Base-by-base conservation (phyloP, 2,888 invertebrate species). In the Drosophila borealis region DNA sequence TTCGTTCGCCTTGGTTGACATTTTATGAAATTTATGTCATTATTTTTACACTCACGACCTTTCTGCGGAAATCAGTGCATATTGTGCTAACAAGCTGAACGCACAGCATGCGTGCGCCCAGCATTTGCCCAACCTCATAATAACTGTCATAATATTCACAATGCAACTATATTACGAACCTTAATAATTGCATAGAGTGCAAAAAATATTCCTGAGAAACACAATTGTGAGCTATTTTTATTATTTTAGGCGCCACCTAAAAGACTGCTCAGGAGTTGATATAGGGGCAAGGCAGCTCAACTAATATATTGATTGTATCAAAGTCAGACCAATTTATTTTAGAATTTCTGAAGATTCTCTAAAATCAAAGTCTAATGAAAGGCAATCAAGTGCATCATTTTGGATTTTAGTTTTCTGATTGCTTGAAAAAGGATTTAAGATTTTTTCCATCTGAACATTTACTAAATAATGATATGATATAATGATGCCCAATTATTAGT, bases 11-110 rank as follows among this genome's bases (percentile, higher is more conserved):
- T 55, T 41, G 21, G 25, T 37, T 60, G 81, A 75, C 78, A 78
- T 59, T 68, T 80, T 83, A 75, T 80, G 68, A 79, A 77, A 88
- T 83, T 83, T 88, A 83, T 83, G 88, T 85, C 88, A 81, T 71
- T 78, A 69, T 80, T 63, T 70, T 46, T 39, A 8, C 39, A 19
- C 17, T 10, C 4, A 4, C 36, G 51, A 66, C 67, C 80, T 72
- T 88, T 83, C 80, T 39, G 13, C 25, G 45, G 70, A 80, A 71
- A 80, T 69, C 50, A 63, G 76, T 78, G 64, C 54, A 42, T 25
- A 45, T 37, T 51, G 74, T 50, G 53, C 48, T 39, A 29, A 19
- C 42, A 53, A 63, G 48, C 57, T 10, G 49, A 42, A 39, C 48
- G 42, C 61, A 14, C 36, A 63, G 50, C 60, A 48, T 42, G 70